Base-by-base conservation (phyloP, 2,797 vertebrate species). In the Lithobates sylvaticus region DNA sequence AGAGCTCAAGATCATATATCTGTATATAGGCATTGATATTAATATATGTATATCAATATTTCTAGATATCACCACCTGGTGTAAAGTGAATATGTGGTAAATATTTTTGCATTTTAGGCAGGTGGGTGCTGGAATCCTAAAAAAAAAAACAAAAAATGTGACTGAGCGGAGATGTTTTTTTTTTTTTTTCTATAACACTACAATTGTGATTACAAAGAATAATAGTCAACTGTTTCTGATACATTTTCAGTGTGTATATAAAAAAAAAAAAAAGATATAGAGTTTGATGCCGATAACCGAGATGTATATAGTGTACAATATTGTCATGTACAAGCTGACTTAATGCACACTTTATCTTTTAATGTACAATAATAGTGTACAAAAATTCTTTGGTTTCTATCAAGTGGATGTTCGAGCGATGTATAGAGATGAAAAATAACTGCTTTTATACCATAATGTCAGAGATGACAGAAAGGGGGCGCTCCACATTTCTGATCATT, bases 281-380 rank as follows among this genome's bases (percentile, higher is more conserved):
- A 97, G 97, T 98, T 96, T 98, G 97, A 96, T 96, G 97, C 95
- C 95, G 95, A 95, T 95, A 95, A 96, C 96, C 95, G 95, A 97
- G 96, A 94, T 99, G 98, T 99, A 99, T 97, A 99, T 99, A 98
- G 92, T 99, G 97, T 99, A 99, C 95, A 95, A 96, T 96, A 96
- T 94, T 96, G 97, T 97, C 96, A 97, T 97, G 97, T 99, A 99
- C 97, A 97, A 98, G 97, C 97, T 93, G 97, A 98, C 97, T 94
- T 97, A 97, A 98, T 99, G 97, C 97, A 99, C 97, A 99, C 96
- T 99, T 97, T 98, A 99, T 98, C 97, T 99, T 99, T 97, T 97
- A 98, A 97, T 99, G 98, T 99, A 98, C 96, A 98, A 97, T 86
- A 92, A 96, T 94, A 96, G 96, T 96, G 96, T 96, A 97, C 96